phyloP scores from a whole-genome alignment of 2,797 vertebrate genomes.

The Channa striata region DNA sequence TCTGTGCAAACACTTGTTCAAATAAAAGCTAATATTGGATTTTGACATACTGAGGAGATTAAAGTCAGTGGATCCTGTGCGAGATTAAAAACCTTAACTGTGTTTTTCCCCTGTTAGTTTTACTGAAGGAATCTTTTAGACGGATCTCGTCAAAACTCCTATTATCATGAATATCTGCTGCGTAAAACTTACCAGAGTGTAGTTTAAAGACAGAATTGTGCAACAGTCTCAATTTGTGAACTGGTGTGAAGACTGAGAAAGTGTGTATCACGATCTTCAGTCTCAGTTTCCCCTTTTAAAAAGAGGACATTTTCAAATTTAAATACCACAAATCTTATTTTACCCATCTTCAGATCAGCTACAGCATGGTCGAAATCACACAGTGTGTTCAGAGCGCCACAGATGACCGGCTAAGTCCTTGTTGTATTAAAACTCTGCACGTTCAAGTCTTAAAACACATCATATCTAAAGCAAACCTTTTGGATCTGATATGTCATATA shows the following conservation, averaged over 20 bases:
- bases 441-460: background rate
- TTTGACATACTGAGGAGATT: no score
- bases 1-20: no score
- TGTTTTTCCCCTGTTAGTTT: no score
- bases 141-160: no score
- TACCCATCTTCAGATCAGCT: background rate
- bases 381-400: background rate
- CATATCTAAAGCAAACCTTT: background rate
- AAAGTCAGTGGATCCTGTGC: no score
- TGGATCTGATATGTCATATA: background rate
- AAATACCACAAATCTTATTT: constrained; percentile 19
- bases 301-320: constrained; percentile 15
- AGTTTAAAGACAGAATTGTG: no score
- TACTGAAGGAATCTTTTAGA: no score
- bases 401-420: background rate
- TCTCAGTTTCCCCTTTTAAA: constrained; percentile 55
- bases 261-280: constrained; percentile 16
- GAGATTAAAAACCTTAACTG: no score
- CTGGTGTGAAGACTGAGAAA: constrained; percentile 16
- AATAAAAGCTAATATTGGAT: no score
- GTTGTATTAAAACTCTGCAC: background rate
- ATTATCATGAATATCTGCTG: no score
- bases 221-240: background rate
- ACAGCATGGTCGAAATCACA: no score
- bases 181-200: background rate